A percentile compares a stretch with the other conserved stretches of the same genome.
These are phyloP conservation scores for Sebastes nivosus DNA, from an alignment of 2,797 vertebrate genomes.

Conservation along the genomic window DNA sequence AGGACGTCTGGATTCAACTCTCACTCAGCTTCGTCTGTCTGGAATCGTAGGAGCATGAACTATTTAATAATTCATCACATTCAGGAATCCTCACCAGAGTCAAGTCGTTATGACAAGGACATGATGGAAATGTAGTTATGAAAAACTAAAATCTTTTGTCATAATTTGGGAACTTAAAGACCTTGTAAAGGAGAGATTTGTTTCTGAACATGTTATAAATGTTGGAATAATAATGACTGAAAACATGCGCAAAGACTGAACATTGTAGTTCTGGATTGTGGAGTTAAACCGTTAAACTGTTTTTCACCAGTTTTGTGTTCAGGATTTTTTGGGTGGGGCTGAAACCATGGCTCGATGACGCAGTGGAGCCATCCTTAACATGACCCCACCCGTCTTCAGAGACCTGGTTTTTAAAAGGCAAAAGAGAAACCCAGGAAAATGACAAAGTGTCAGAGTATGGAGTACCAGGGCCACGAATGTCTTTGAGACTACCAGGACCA, in stretches of 20 bases:
- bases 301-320: no score
- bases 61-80: not conserved
- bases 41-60: not conserved
- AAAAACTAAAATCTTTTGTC: not conserved
- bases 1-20: not conserved
- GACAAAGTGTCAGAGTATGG: no score
- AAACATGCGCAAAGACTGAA: no score
- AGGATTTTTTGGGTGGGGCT: no score
- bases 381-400: no score
- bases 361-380: accelerated
- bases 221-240: no score
- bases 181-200: not conserved
- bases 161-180: not conserved
- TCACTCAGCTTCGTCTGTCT: not conserved
- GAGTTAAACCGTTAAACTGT: no score
- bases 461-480: no score
- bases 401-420: accelerated
- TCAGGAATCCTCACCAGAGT: not conserved
- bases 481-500: no score
- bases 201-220: accelerated
- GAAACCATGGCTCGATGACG: no score
- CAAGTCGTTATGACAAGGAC: not conserved
- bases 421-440: no score
- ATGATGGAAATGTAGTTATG: not conserved
- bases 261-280: no score